Evolutionary conservation across 2,797 vertebrate species (phyloP).

Genomic region (Orestias chungarensis): DNA sequence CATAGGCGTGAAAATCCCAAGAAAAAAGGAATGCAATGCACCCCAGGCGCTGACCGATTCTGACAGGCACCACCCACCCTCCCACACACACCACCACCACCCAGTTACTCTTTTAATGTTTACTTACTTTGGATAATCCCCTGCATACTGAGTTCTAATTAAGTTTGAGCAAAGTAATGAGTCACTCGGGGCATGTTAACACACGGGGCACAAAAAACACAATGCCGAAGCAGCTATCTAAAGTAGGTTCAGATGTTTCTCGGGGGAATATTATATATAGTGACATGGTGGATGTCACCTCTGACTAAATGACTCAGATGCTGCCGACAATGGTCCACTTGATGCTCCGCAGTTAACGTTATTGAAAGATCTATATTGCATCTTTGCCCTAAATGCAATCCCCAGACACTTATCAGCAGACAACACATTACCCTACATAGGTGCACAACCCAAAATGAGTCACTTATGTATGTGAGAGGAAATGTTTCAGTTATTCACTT

Average conservation of each 20-base stretch:
- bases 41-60: conserved; percentile 26
- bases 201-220: conserved; percentile 34
- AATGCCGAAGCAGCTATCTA: conserved; percentile 19
- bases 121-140: conserved; percentile 66
- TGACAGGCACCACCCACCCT: no score
- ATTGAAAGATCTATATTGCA: conserved; percentile 35
- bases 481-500: neutral
- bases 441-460: conserved; percentile 40
- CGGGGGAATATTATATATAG: conserved; percentile 6
- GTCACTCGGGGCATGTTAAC: conserved; percentile 36
- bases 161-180: conserved; percentile 47
- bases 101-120: conserved; percentile 49
- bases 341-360: conserved; percentile 22
- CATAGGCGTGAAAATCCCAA: conserved; percentile 19
- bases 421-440: conserved; percentile 38
- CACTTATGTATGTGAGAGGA: conserved; percentile 33
- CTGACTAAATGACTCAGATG: conserved; percentile 17
- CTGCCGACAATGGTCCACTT: neutral
- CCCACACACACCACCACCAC: no score
- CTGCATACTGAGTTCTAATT: conserved; percentile 50
- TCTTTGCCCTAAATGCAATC: conserved; percentile 26
- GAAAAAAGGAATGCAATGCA: conserved; percentile 6
- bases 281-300: conserved; percentile 10
- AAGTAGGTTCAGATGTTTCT: conserved; percentile 17
- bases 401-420: conserved; percentile 31